phyloP scores from a whole-genome alignment of 2,797 vertebrate genomes.

The Microctenopoma steveboyesi region DNA sequence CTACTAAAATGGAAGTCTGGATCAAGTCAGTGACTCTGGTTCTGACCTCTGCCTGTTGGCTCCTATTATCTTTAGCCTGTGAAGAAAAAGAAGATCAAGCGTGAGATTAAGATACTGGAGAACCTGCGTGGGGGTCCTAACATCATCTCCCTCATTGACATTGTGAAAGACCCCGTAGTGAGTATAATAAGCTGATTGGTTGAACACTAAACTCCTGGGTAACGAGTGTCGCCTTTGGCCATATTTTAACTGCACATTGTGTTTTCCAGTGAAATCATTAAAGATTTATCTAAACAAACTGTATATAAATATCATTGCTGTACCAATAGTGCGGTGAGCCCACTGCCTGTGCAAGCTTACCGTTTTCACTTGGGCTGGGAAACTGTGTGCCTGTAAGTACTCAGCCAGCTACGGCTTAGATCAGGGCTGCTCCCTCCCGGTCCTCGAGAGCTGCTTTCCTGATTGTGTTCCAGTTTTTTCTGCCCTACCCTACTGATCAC shows the following conservation, averaged over 20 bases:
- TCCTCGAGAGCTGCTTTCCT: too few species aligned
- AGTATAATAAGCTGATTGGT: background rate
- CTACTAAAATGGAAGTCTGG: background rate
- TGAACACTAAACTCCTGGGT: background rate
- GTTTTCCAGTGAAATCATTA: background rate
- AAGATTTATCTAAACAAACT: constrained; percentile 2
- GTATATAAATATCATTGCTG: constrained; percentile 42
- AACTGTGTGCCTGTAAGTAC: constrained; percentile 69
- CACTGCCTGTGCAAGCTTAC: constrained; percentile 56
- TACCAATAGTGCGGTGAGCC: constrained; percentile 56
- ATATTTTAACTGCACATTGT: background rate
- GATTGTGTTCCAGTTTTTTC: too few species aligned
- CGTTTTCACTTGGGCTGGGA: constrained; percentile 52
- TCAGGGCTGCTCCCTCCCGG: too few species aligned
- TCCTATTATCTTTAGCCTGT: constrained; percentile 84
- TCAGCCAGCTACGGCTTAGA: background rate
- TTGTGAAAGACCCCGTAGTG: constrained; percentile 96
- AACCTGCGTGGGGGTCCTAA: constrained; percentile 95
- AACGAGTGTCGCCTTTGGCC: background rate
- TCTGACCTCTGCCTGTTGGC: background rate
- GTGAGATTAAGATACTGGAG: constrained; percentile 97
- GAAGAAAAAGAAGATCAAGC: constrained; percentile 99
- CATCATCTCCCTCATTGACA: constrained; percentile 94
- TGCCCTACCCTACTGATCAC: too few species aligned
- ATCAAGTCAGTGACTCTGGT: background rate